Percentiles rank a stretch among this genome's conserved stretches.
Evolutionary conservation across 1,140 invertebrate species (phyloP).

Genomic region (Drosophila guanche): DNA sequence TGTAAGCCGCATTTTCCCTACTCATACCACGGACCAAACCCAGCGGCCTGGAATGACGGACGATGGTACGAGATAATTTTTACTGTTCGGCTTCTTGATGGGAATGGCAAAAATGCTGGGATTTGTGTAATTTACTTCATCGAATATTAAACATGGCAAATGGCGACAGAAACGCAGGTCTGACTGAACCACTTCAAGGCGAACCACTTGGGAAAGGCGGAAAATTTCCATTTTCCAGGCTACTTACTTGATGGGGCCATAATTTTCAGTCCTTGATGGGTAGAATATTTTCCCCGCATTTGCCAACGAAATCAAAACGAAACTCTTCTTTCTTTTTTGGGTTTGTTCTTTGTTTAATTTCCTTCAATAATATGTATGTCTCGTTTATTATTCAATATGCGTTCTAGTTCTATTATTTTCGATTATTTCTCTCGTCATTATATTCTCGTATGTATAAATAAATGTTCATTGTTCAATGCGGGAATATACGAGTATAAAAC

Average conservation of each 20-base stretch:
- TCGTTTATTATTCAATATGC: conserved; percentile 80
- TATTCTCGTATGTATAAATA: conserved; percentile 68
- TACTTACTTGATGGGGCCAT: background rate
- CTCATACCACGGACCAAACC: conserved; percentile 27
- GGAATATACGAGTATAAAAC: conserved; percentile 42
- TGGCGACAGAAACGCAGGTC: conserved; percentile 28
- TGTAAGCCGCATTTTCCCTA: conserved; percentile 2
- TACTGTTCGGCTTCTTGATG: conserved; percentile 11
- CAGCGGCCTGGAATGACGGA: conserved; percentile 71
- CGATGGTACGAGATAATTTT: conserved; percentile 33
- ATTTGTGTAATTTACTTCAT: conserved; percentile 57
- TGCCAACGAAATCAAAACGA: background rate
- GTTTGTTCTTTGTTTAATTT: conserved; percentile 43
- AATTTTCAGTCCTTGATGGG: no score
- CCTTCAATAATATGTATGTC: conserved; percentile 80
- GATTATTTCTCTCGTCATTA: conserved; percentile 73
- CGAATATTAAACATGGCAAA: conserved; percentile 34
- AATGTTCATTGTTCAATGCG: conserved; percentile 68
- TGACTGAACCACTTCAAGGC: background rate
- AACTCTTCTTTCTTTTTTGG: conserved; percentile 7
- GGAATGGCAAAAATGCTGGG: conserved; percentile 44
- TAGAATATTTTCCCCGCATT: background rate
- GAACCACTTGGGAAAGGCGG: no score
- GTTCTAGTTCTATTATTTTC: conserved; percentile 79
- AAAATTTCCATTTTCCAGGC: background rate